Base-by-base conservation (phyloP, 2,888 invertebrate genomes). In the Scaptomyza flava region DNA sequence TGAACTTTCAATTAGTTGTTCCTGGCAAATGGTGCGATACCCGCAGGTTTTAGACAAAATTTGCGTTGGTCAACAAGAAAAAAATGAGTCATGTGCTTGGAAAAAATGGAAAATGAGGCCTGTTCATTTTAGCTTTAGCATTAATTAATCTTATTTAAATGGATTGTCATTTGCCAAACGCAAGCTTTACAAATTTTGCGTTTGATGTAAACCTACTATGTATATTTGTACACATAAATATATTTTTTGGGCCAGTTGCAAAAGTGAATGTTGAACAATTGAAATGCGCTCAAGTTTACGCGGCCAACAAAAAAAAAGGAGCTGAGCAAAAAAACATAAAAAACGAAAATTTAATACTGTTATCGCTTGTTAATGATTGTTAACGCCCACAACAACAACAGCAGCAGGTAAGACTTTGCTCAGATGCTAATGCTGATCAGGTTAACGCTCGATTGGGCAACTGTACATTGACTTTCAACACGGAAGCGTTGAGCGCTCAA, bases 81-180 rank as follows among this genome's bases (percentile, higher is more conserved):
- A 12, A 34, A 47, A 17, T 76, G 78, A 76, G 63, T 76, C 78
- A 76, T 53, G 14, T 36, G 42, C 20, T 42, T 5, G 41, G 50
- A 50, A 36, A 50, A 57, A 56, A 50, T 53, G 60, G 75, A 75
- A 75, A 70, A 70, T 61, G 72, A 63, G 62, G 75, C 64, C 71
- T 63, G 81, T 64, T 74, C 65, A 56, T 53, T 62, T 47, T 66
- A 72, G 65, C 76, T 79, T 68, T 54, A 62, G 51, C 68, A 68
- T 69, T 88, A 84, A 84, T 84, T 88, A 85, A 88, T 84, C 84
- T 87, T 88, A 79, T 68, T 87, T 86, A 71, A 78, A 75, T 76
- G 77, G 80, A 66, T 88, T 87, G 84, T 86, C 84, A 85, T 87
- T 85, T 77, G 36, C 27, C 62, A 36, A 53, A 48, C 64, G 51